phyloP scores from a whole-genome alignment of 1,140 invertebrate species.

The Atta texana region DNA sequence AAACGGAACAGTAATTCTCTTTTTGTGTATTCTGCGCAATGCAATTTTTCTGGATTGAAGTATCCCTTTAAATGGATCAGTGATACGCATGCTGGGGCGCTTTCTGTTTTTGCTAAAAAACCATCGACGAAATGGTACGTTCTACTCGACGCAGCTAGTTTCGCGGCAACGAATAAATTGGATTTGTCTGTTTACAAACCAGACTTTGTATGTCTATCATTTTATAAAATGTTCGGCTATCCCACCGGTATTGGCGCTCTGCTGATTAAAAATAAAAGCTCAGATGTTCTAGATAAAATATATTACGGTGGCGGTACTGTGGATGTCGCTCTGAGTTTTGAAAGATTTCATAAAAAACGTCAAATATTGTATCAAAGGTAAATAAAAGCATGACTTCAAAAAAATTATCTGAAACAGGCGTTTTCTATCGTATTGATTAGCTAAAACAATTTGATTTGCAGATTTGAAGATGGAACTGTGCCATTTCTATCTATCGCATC shows the following conservation, averaged over 20 bases:
- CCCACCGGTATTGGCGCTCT: conserved; percentile 97
- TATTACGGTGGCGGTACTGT: conserved; percentile 98
- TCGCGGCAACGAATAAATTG: conserved; percentile 92
- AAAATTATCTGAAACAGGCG: conserved; percentile 16
- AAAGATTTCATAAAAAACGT: conserved; percentile 90
- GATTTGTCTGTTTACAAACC: conserved; percentile 91
- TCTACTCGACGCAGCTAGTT: conserved; percentile 95
- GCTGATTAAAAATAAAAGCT: conserved; percentile 91
- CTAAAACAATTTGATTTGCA: conserved; percentile 82
- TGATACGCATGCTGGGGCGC: conserved; percentile 88
- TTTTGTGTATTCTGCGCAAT: conserved; percentile 96
- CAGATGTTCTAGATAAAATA: conserved; percentile 89
- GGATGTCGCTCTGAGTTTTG: conserved; percentile 91
- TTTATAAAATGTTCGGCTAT: conserved; percentile 99
- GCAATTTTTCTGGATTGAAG: conserved; percentile 97
- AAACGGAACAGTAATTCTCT: conserved; percentile 87
- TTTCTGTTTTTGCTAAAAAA: conserved; percentile 84
- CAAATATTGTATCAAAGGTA: conserved; percentile 90
- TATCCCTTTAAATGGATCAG: conserved; percentile 93
- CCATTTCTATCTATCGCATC: conserved; percentile 95
- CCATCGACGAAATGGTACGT: conserved; percentile 90
- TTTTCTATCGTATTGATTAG: neutral
- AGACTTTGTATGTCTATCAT: conserved; percentile 97
- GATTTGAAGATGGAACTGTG: conserved; percentile 98
- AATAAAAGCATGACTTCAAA: conserved; percentile 74